Base-by-base conservation (phyloP, 2,797 vertebrate genomes). In the Typhlichthys subterraneus region DNA sequence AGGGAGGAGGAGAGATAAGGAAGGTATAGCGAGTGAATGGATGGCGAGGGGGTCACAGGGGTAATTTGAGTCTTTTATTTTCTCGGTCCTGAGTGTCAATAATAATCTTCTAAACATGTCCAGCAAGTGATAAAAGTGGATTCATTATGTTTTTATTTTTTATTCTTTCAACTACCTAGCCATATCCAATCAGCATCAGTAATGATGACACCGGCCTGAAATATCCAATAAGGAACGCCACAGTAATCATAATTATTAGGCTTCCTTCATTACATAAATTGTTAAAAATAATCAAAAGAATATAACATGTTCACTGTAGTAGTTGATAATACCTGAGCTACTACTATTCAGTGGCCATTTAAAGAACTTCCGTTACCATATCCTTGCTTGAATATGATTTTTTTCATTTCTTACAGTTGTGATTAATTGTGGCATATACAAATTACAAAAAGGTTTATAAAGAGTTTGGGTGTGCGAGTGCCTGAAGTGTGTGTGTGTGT, bases 41-140 rank as follows among this genome's bases (percentile, higher is more conserved):
- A 77, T 70, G 63, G 64, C 10, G 46, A 70, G 61, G 8, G 50
- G 12, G 67, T 67, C 70, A 67, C 46, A 12, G 55, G 67, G 54
- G 67, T 76, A 70, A 84, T 84, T 79, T 78, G 56, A 65, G 70
- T 73, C 67, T 67, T 61, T 80, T 79, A 75, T 77, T 84, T 81
- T 75, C 68, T 65, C n/a, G 53, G 60, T 76, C 57, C 57, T 33
- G 75, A 62, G 61, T 81, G 77, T 79, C 63, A 86, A 81, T 88
- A 78, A 85, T 80, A 77, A 65, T 64, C 33, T 51, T 17, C 66
- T 57, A 80, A 69, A 68, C 53, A 70, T 33, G 53, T 54, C 12
- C 15, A 70, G 72, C 69, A 70, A 61, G 59, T 52, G 81, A 84
- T 81, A 75, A 85, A 79, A 68, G 79, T 63, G 23, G 3, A 29